Evolutionary conservation across 2,797 vertebrate species (phyloP).

Genomic region (Macropus fuliginosus): DNA sequence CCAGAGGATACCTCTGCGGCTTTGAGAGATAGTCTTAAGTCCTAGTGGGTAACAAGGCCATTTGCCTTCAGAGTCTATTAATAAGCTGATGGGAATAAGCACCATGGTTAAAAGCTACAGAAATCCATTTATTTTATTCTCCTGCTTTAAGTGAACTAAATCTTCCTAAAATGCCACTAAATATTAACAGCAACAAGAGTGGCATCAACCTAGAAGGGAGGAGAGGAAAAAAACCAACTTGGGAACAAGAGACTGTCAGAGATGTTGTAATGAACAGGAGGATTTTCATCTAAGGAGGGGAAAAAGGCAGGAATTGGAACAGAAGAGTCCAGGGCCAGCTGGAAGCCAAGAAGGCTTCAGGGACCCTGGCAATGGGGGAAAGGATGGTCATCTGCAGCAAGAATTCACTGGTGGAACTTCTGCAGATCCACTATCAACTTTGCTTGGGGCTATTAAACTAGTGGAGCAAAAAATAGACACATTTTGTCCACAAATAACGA

Average conservation of each 20-base stretch:
- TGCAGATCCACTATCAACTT: conserved; percentile 69
- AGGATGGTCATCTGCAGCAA: conserved; percentile 56
- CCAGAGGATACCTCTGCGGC: conserved; percentile 66
- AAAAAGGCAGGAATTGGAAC: background rate
- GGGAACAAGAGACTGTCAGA: background rate
- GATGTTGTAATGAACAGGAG: background rate
- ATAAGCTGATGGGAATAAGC: conserved; percentile 61
- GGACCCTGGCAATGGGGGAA: conserved; percentile 34
- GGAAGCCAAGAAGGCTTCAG: background rate
- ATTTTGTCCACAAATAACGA: conserved; percentile 75
- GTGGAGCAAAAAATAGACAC: conserved; percentile 81
- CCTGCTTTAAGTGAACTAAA: conserved; percentile 76
- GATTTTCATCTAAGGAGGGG: background rate
- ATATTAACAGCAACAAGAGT: conserved; percentile 45
- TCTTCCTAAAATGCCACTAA: conserved; percentile 72
- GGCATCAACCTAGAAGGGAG: background rate
- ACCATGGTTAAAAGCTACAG: conserved; percentile 68
- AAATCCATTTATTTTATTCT: conserved; percentile 67
- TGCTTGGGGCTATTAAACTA: conserved; percentile 79
- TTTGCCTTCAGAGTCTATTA: conserved; percentile 71
- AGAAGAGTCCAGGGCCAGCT: background rate
- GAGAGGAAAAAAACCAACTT: background rate
- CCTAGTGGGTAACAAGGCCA: conserved; percentile 38
- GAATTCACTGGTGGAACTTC: conserved; percentile 68
- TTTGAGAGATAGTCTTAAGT: conserved; percentile 43